Evolutionary conservation across 2,113 vertebrate species (phyloP).

Genomic region (Pomatorhinus ruficollis): DNA sequence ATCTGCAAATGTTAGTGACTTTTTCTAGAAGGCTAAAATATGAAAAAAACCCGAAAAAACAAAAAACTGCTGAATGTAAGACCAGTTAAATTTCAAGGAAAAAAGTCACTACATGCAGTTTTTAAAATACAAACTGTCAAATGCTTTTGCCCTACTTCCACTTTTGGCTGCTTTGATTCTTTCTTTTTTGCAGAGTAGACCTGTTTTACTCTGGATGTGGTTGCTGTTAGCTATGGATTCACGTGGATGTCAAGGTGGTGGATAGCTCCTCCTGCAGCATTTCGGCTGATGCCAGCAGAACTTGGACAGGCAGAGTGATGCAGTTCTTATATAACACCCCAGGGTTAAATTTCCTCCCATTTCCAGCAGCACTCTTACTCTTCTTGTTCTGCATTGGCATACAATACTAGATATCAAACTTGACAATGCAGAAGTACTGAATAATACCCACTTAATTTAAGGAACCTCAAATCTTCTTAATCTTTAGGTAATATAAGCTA

Average conservation of each 20-base stretch:
- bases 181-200: neutral
- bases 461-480: neutral
- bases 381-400: neutral
- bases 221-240: neutral
- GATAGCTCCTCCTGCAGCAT: neutral
- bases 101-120: neutral
- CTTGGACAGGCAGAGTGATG: neutral
- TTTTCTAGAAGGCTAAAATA: neutral
- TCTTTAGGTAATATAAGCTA: neutral
- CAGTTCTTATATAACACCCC: constrained; percentile 17
- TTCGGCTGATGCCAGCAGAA: neutral
- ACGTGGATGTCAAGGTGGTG: neutral
- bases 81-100: neutral
- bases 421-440: neutral
- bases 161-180: neutral
- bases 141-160: neutral
- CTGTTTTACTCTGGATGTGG: neutral
- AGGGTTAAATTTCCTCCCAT: neutral
- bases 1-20: neutral
- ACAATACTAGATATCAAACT: neutral
- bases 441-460: neutral
- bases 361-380: neutral
- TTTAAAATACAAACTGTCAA: neutral
- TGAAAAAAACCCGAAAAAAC: neutral
- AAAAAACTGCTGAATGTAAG: neutral